Conservation (phyloP, 2,113 vertebrate species). For the Archilochus colubris region DNA sequence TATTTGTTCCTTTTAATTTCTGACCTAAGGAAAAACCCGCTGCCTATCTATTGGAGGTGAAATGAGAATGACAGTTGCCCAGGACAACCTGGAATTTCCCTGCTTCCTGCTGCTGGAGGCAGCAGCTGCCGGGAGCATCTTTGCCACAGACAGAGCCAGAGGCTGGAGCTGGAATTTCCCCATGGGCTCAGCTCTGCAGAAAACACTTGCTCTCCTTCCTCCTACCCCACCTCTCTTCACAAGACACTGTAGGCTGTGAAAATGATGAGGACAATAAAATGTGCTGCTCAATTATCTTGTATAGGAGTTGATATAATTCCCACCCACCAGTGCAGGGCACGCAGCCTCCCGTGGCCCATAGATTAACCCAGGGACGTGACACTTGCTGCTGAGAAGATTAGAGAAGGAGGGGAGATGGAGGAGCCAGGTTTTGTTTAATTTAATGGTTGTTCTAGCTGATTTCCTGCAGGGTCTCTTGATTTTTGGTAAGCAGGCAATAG, state of each 20-base stretch:
- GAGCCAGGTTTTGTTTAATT: conserved; percentile 25
- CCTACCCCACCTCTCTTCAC: not conserved
- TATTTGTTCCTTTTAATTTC: not conserved
- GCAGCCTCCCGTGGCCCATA: not conserved
- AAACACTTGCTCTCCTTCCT: not conserved
- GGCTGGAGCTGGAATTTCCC: not conserved
- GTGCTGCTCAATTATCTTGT: not conserved
- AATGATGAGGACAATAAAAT: not conserved
- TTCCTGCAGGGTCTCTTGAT: conserved; percentile 45
- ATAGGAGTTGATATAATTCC: not conserved
- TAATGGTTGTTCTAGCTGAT: conserved; percentile 3
- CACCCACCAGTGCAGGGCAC: not conserved
- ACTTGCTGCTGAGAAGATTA: conserved; percentile 3
- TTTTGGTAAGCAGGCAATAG: not conserved
- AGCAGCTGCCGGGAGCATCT: not conserved
- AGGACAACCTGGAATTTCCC: not conserved
- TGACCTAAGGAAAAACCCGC: not conserved
- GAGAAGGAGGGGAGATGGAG: not conserved
- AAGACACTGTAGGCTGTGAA: not conserved
- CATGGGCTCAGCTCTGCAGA: not conserved
- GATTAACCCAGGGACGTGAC: not conserved
- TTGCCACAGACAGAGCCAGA: not conserved
- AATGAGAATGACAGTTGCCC: not conserved
- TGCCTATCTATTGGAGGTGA: not conserved
- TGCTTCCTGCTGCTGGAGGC: not conserved